Conservation (phyloP, 23 tunicate species). For the Diplosoma virens region DNA sequence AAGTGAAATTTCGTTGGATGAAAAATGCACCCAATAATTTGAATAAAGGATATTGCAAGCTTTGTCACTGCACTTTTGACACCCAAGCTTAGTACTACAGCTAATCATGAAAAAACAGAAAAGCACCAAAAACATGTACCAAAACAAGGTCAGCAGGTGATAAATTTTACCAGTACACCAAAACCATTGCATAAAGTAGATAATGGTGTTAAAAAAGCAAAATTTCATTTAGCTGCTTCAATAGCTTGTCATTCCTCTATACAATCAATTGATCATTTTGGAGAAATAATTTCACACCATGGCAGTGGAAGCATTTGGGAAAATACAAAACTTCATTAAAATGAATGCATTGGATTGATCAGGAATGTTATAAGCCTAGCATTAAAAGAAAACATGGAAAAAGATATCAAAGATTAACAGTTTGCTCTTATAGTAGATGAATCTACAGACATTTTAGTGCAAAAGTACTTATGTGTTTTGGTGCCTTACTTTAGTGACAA, state of each 20-base stretch:
- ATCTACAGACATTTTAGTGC: constrained; percentile 44
- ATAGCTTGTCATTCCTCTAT: constrained; percentile 27
- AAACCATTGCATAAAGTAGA: too few species aligned
- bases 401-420: neutral
- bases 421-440: constrained; percentile 37
- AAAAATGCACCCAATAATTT: neutral
- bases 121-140: constrained; percentile 12
- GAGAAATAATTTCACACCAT: constrained; percentile 32
- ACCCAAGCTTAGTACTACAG: neutral
- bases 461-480: constrained; percentile 45
- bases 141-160: constrained; percentile 12
- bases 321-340: constrained; percentile 9
- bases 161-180: constrained; percentile 7
- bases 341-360: constrained; percentile 5
- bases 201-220: neutral
- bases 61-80: neutral
- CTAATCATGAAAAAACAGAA: constrained; percentile 3
- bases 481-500: constrained; percentile 38
- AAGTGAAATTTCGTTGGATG: neutral
- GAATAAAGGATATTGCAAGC: too few species aligned
- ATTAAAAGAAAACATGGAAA: constrained; percentile 10
- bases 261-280: constrained; percentile 10
- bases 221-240: constrained; percentile 7
- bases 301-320: constrained; percentile 26
- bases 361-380: constrained; percentile 26